Percentiles rank a stretch among this genome's conserved stretches.
Evolutionary conservation across 2,113 vertebrate genomes (phyloP).

Genomic region (Periophthalmus modestus): DNA sequence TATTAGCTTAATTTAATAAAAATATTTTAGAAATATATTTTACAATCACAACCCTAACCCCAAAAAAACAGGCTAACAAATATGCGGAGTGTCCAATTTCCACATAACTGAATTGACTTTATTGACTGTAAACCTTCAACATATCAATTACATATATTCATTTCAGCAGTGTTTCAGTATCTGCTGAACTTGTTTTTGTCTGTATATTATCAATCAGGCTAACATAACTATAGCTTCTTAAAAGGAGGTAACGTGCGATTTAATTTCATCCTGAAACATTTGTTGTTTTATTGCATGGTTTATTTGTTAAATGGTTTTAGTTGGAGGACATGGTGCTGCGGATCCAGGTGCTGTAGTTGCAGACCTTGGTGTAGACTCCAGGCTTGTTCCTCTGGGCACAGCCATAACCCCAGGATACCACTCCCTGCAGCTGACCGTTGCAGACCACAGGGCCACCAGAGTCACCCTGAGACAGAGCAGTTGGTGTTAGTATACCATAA

Average conservation of each 20-base stretch:
- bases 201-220: no score
- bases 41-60: no score
- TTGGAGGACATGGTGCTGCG: constrained; percentile 67
- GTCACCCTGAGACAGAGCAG: constrained; percentile 75
- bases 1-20: background rate
- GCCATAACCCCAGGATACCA: constrained; percentile 87
- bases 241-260: no score
- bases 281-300: no score
- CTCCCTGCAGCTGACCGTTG: constrained; percentile 77
- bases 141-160: no score
- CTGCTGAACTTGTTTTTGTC: no score
- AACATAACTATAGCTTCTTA: no score
- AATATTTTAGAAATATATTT: background rate
- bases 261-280: no score
- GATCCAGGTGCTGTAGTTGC: constrained; percentile 82
- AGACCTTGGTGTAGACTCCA: constrained; percentile 84
- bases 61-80: no score
- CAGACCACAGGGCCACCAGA: constrained; percentile 85
- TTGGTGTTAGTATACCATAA: background rate
- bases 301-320: constrained; percentile 31
- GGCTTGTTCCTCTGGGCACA: constrained; percentile 79
- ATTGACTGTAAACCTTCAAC: no score
- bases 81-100: background rate
- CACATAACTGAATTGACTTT: no score
- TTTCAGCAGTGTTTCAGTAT: no score